These are phyloP conservation scores for Smutsia temminckii DNA, from an alignment of 2,797 vertebrate species.

Conservation along the genomic window DNA sequence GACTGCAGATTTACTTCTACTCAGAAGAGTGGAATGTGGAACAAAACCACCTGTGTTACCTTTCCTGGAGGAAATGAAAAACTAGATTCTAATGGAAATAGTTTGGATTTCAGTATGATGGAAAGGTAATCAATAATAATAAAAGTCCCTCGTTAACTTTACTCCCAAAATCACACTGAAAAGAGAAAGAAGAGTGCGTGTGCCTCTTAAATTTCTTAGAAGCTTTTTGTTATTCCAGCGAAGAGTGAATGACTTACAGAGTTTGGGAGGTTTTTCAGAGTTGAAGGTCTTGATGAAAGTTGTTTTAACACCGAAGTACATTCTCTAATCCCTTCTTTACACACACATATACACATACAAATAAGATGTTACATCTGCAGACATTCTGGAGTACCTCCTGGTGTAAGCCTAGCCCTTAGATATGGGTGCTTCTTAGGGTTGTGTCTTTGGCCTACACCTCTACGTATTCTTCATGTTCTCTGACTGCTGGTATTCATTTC, in stretches of 20 bases:
- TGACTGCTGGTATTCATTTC: not conserved
- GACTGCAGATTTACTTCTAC: not conserved
- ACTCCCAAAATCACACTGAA: slow-evolving; percentile 15
- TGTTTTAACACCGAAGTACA: not conserved
- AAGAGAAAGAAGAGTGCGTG: not conserved
- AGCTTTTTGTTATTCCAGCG: not conserved
- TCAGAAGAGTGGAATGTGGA: not conserved
- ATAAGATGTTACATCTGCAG: not conserved
- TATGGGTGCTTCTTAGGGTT: not conserved
- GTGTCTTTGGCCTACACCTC: not conserved
- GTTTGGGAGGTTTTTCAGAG: not conserved
- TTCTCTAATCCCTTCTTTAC: not conserved
- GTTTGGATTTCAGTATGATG: not conserved
- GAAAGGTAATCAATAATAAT: not conserved
- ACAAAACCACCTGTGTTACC: not conserved
- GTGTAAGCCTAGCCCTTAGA: not conserved
- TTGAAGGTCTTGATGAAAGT: not conserved
- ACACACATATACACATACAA: not conserved
- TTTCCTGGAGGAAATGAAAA: not conserved
- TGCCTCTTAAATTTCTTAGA: not conserved
- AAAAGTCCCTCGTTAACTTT: not conserved
- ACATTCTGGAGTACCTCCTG: not conserved
- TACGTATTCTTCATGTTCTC: not conserved
- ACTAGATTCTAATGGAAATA: not conserved
- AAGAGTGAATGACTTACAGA: not conserved